Evolutionary conservation across 37 sponge, comb jelly and placozoan genomes (phyloP), one percentile per base, ranked within the genome.

Genomic region (Dysidea cf. avara): DNA sequence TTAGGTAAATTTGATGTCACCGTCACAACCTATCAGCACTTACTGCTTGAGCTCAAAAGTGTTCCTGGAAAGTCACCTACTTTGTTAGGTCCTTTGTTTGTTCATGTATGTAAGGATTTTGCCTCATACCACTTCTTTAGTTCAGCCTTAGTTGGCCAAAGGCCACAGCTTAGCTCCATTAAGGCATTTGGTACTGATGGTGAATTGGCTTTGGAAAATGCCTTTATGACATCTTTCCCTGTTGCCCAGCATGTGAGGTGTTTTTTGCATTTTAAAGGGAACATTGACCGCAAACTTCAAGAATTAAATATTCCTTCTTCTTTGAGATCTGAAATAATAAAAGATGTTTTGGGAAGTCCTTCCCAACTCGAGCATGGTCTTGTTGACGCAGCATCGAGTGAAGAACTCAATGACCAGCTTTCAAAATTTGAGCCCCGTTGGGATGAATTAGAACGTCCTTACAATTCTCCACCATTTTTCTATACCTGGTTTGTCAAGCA

Each of bases 261-360:
- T 52, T 82, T 73, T 24, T 67, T 65, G 17, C 83, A 82, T 39
- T 73, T 82, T 24, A 31, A 62, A 26, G 65, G 47, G 2, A 82
- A 82, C 29, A 67, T 82, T 26, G 75, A 82, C 21, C 26, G 21
- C 3, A 65, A 82, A 32, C 61, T 74, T 1, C 60, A 25, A 24
- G 52, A 73, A 48, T 49, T 67, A 7, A 35, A 74, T 16, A 21
- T 74, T n/a, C 51, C 83, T 2, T n/a, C 49, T 3, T 25, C 3
- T 28, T 12, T 38, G 11, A 72, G 37, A 20, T 51, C 50, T 29
- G 74, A 72, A 34, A 65, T 56, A n/a, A 24, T 66, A 18, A 35
- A 35, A 21, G 83, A 82, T 68, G 66, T 73, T 26, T 67, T 82
- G 73, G 83, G 83, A 25, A 39, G 47, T 56, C 66, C 75, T 33